phyloP scores from a whole-genome alignment of 2,113 vertebrate genomes.

The Rynchops niger region DNA sequence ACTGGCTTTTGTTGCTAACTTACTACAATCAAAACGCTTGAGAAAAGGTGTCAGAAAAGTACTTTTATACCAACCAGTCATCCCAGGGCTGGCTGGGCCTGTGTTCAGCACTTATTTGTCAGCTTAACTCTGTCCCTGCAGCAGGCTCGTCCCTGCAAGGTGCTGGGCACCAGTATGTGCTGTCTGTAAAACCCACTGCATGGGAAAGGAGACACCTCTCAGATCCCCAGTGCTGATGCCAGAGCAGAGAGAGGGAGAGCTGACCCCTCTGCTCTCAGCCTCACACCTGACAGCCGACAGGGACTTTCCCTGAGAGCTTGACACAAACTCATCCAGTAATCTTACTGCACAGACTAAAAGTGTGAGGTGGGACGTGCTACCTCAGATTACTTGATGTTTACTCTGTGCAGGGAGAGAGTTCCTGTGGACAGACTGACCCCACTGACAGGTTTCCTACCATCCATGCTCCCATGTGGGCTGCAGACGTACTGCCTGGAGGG shows the following conservation, averaged over 20 bases:
- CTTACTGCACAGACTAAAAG: neutral
- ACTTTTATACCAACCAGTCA: neutral
- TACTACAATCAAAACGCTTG: neutral
- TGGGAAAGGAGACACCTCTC: neutral
- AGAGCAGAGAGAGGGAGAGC: neutral
- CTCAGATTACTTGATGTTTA: neutral
- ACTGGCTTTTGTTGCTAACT: neutral
- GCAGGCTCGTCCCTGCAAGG: accelerated
- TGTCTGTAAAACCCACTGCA: neutral
- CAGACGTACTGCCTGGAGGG: neutral
- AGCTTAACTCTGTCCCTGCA: neutral
- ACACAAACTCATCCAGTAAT: neutral
- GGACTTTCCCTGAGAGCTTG: neutral
- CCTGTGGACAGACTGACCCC: neutral
- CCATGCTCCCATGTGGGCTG: neutral
- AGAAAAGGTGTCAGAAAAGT: neutral
- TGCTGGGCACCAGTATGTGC: accelerated
- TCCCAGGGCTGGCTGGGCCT: neutral
- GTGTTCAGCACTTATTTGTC: neutral
- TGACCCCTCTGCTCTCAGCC: neutral
- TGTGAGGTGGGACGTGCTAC: neutral
- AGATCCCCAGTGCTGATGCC: neutral
- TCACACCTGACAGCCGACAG: neutral
- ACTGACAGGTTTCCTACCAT: neutral
- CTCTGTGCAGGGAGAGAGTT: neutral